Evolutionary conservation across 2,888 invertebrate genomes (phyloP).

Genomic region (Tetranychus truncatus): DNA sequence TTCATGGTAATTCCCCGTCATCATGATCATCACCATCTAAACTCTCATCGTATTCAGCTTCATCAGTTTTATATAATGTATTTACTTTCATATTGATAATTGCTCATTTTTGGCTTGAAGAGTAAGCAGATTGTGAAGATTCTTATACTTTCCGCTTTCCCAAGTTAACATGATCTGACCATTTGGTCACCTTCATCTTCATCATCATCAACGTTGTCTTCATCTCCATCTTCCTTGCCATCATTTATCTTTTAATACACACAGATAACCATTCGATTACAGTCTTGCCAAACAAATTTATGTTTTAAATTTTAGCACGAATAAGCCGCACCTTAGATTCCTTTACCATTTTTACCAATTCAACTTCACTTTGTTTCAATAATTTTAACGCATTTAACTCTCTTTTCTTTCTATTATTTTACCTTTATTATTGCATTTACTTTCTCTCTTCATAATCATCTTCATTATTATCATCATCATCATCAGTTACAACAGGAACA

Average conservation of each 20-base stretch:
- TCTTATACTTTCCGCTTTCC: too few species aligned
- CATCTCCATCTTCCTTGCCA: background rate
- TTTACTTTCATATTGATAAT: background rate
- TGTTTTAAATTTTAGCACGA: background rate
- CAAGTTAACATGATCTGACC: too few species aligned
- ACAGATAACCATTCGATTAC: background rate
- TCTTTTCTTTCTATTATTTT: too few species aligned
- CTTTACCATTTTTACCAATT: background rate
- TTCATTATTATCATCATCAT: background rate
- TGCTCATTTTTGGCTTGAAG: background rate
- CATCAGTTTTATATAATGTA: too few species aligned
- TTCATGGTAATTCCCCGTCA: background rate
- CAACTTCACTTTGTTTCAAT: too few species aligned
- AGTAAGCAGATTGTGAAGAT: too few species aligned
- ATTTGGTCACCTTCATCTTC: too few species aligned
- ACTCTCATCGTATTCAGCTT: too few species aligned
- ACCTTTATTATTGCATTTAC: too few species aligned
- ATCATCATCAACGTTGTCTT: too few species aligned
- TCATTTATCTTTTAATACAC: background rate
- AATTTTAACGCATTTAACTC: too few species aligned
- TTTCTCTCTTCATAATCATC: background rate
- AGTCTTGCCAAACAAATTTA: background rate
- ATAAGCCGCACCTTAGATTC: background rate
- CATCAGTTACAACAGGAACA: constrained; percentile 3
- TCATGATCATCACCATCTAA: background rate